These are phyloP conservation scores for Mactra quadrangularis DNA, from an alignment of 1,140 invertebrate species.

Conservation along the genomic window DNA sequence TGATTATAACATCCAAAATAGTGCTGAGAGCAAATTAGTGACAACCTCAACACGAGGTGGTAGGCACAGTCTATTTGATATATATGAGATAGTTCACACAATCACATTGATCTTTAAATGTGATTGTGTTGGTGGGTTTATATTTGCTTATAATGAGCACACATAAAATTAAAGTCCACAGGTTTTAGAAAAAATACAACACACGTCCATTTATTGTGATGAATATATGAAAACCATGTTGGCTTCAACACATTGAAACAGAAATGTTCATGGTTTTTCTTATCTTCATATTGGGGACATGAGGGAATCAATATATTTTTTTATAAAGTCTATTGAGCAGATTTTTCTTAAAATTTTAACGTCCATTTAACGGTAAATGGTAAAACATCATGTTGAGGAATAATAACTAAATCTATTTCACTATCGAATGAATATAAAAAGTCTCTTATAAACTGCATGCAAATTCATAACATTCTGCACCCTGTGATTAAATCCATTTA, in stretches of 20 bases:
- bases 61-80: constrained; percentile 56
- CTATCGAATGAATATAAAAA: too few species aligned
- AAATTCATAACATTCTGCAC: too few species aligned
- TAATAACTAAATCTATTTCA: too few species aligned
- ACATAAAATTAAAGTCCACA: constrained; percentile 57
- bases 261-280: constrained; percentile 25
- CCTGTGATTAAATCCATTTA: too few species aligned
- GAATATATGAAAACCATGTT: constrained; percentile 33
- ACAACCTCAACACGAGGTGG: constrained; percentile 50
- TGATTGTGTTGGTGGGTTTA: constrained; percentile 52
- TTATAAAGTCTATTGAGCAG: background rate
- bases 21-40: constrained; percentile 26
- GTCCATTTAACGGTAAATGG: constrained; percentile 5
- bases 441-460: too few species aligned
- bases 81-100: constrained; percentile 59
- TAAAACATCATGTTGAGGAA: constrained; percentile 6
- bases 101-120: constrained; percentile 50
- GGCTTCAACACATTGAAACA: constrained; percentile 26
- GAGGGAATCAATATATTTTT: too few species aligned
- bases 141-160: constrained; percentile 44
- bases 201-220: constrained; percentile 15
- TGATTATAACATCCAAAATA: constrained; percentile 34
- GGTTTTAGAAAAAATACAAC: constrained; percentile 34
- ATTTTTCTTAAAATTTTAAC: background rate
- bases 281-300: constrained; percentile 6